Evolutionary conservation across 2,888 invertebrate genomes (phyloP).

Genomic region (Melikaiella ostensackeni): DNA sequence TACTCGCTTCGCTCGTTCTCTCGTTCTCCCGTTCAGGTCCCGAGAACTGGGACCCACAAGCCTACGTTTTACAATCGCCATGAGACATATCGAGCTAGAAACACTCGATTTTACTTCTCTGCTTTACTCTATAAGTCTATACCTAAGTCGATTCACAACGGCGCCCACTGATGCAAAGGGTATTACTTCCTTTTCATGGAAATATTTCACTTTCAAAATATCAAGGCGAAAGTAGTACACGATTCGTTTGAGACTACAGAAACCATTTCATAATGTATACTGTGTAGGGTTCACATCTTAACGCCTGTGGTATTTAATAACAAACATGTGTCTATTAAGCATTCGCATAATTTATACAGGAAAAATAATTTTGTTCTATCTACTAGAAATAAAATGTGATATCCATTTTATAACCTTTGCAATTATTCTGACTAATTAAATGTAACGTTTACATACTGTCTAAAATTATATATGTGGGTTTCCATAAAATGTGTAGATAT

Average conservation of each 20-base stretch:
- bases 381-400: too few species aligned
- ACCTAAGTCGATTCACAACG: background rate
- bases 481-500: too few species aligned
- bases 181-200: background rate
- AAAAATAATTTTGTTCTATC: background rate
- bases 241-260: background rate
- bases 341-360: background rate
- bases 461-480: too few species aligned
- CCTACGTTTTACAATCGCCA: conserved; percentile 67
- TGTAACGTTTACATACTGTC: too few species aligned
- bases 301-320: background rate
- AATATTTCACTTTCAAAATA: conserved; percentile 3
- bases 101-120: too few species aligned
- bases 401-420: too few species aligned
- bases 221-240: background rate
- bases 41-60: conserved; percentile 48
- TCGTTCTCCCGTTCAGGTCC: conserved; percentile 34
- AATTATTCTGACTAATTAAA: too few species aligned
- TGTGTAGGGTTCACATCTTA: background rate
- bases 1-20: conserved; percentile 31
- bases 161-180: conserved; percentile 1
- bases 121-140: too few species aligned
- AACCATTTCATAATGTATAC: background rate
- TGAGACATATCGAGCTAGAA: conserved; percentile 48
- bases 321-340: background rate